These are phyloP conservation scores for Griposia aprilina DNA, from an alignment of 2,888 invertebrate species.

Conservation along the genomic window DNA sequence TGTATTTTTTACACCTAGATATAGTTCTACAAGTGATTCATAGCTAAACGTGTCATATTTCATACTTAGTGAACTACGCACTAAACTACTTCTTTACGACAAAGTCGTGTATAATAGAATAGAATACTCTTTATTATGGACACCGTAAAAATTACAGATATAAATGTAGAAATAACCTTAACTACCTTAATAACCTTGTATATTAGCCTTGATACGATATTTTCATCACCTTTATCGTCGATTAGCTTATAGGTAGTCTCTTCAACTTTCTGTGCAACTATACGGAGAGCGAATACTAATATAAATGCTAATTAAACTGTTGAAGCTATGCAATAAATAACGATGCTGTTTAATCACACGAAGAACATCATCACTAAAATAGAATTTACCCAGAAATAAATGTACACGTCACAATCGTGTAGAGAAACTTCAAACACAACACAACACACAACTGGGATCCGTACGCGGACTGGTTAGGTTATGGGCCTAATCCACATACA, in stretches of 20 bases:
- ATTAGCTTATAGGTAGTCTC: constrained; percentile 30
- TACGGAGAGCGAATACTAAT: constrained; percentile 47
- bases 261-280: constrained; percentile 35
- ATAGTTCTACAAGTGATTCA: constrained; percentile 26
- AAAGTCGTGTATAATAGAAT: constrained; percentile 32
- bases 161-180: too few species aligned
- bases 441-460: constrained; percentile 72
- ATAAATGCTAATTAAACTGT: constrained; percentile 64
- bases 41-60: constrained; percentile 46
- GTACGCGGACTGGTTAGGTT: constrained; percentile 46
- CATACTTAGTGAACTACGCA: constrained; percentile 37
- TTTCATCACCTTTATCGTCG: constrained; percentile 44
- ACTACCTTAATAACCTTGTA: too few species aligned
- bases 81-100: constrained; percentile 28
- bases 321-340: constrained; percentile 73
- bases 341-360: constrained; percentile 82
- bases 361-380: constrained; percentile 83
- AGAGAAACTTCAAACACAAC: constrained; percentile 74
- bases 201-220: constrained; percentile 36
- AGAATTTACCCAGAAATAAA: constrained; percentile 85
- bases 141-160: too few species aligned
- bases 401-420: constrained; percentile 76
- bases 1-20: not conserved
- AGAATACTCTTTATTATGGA: too few species aligned
- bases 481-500: constrained; percentile 69